Evolutionary conservation across 2,113 vertebrate species (phyloP).

Genomic region (Prunella fulvescens): DNA sequence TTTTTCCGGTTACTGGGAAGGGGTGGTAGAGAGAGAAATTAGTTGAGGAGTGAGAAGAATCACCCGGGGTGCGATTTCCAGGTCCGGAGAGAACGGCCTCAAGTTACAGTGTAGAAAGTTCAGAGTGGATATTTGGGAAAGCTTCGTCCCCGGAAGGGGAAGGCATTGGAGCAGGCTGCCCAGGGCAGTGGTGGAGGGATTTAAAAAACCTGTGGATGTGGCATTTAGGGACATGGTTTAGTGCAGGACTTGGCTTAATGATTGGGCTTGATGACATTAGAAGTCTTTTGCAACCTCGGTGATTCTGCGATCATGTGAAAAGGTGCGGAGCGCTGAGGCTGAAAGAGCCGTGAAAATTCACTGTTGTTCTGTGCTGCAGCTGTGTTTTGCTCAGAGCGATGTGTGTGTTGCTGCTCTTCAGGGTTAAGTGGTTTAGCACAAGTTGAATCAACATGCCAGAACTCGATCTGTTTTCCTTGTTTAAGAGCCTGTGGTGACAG

Average conservation of each 20-base stretch:
- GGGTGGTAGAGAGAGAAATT: not conserved
- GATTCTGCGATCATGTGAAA: not conserved
- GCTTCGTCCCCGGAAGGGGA: not conserved
- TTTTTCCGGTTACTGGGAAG: rapidly evolving
- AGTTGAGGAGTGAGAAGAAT: not conserved
- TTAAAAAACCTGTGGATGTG: not conserved
- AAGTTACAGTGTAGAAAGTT: not conserved
- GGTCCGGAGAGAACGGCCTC: not conserved
- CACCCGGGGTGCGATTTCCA: not conserved
- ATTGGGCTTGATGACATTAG: no score
- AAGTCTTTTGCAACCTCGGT: not conserved
- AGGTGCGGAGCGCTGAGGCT: rapidly evolving
- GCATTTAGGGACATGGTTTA: not conserved
- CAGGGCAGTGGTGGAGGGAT: not conserved
- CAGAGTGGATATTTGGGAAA: not conserved
- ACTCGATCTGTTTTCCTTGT: not conserved
- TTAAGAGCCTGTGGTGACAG: not conserved
- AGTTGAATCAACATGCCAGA: not conserved
- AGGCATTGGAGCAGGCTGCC: not conserved
- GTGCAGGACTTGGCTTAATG: not conserved
- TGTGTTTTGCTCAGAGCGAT: not conserved
- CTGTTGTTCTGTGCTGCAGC: not conserved
- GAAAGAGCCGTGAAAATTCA: not conserved
- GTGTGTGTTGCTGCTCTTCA: not conserved
- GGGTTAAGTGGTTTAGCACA: not conserved